phyloP scores from a whole-genome alignment of 2,113 vertebrate genomes.

The Ctenomys sociabilis region DNA sequence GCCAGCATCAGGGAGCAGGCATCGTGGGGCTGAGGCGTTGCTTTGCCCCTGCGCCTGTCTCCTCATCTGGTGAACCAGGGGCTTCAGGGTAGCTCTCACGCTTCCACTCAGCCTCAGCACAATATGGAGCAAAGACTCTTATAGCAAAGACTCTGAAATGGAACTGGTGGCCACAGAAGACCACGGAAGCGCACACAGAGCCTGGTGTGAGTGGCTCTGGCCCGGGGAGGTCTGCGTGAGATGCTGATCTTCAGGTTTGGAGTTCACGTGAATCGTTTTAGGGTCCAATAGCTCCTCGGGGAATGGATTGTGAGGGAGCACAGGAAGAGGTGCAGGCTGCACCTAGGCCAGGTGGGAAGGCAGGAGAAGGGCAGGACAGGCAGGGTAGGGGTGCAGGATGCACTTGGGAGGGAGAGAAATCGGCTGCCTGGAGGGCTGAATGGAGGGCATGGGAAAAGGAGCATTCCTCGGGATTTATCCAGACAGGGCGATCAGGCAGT shows the following conservation, averaged over 20 bases:
- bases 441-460: neutral
- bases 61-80: neutral
- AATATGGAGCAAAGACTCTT: neutral
- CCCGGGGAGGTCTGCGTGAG: neutral
- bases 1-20: slow-evolving; percentile 56
- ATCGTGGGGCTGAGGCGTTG: slow-evolving; percentile 33
- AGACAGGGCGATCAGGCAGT: neutral
- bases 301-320: neutral
- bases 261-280: neutral
- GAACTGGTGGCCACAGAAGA: no score
- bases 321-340: neutral
- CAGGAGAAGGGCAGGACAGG: neutral
- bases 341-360: neutral
- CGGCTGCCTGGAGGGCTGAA: neutral
- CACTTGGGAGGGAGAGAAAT: neutral
- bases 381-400: neutral
- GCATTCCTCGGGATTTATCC: neutral
- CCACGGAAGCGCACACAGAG: neutral
- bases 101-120: neutral
- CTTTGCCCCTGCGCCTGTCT: slow-evolving; percentile 21
- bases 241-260: neutral
- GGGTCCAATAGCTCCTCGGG: no score
- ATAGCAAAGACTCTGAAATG: neutral
- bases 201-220: neutral
- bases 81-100: neutral